phyloP scores from a whole-genome alignment of 2,888 invertebrate species.

The Bombylius discolor region DNA sequence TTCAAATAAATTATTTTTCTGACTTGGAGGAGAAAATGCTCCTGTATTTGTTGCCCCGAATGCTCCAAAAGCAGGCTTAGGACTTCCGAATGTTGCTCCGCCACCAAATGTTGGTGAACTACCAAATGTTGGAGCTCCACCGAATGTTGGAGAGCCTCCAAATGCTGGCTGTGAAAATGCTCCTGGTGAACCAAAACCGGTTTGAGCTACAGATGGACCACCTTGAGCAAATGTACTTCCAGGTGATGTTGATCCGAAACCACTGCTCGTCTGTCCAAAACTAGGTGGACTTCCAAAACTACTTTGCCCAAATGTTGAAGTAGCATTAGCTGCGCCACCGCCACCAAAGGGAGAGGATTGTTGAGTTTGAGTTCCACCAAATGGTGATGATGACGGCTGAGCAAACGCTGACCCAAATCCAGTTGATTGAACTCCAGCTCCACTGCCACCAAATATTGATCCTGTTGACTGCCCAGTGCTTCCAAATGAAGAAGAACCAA shows the following conservation, averaged over 20 bases:
- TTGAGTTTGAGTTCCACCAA: constrained; percentile 13
- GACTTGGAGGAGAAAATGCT: constrained; percentile 19
- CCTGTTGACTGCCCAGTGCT: constrained; percentile 6
- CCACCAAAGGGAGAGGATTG: constrained; percentile 2
- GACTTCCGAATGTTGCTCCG: constrained; percentile 18
- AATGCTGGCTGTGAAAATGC: constrained; percentile 20
- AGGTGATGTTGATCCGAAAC: constrained; percentile 4
- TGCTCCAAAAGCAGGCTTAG: constrained; percentile 17
- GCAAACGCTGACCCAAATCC: not conserved
- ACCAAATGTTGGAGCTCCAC: constrained; percentile 31
- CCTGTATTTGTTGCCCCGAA: constrained; percentile 1
- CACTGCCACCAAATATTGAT: constrained; percentile 1
- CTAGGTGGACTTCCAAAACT: not conserved
- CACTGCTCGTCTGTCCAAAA: constrained; percentile 2
- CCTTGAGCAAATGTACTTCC: constrained; percentile 20
- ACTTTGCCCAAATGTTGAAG: constrained; percentile 2
- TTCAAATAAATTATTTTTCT: constrained; percentile 31
- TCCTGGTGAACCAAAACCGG: constrained; percentile 28
- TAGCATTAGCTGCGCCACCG: not conserved
- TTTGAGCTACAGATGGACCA: constrained; percentile 25
- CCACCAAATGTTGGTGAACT: constrained; percentile 30
- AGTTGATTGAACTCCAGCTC: not conserved
- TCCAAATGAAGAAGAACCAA: constrained; percentile 14
- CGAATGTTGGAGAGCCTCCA: constrained; percentile 28
- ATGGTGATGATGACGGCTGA: constrained; percentile 3